Evolutionary conservation across 2,888 invertebrate genomes (phyloP), one percentile per base, ranked within the genome.

Genomic region (Eupithecia subumbrata): DNA sequence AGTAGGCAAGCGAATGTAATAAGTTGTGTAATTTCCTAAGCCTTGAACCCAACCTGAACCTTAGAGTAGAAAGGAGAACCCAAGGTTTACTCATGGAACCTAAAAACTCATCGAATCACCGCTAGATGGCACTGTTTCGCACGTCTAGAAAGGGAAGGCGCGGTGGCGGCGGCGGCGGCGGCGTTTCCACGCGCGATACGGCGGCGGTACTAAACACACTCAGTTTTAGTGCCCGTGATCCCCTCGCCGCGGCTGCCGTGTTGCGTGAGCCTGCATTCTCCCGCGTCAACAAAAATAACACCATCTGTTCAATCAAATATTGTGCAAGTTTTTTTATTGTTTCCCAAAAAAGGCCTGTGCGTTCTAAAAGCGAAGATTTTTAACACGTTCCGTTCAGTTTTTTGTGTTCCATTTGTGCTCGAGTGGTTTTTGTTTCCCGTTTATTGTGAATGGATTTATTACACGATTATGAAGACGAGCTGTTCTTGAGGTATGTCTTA

Each of bases 241-340:
- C 87, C 86, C 87, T 86, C 80, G 87, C 80, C 78, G 76, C 71
- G 77, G 75, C 73, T 75, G 78, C 73, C 72, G 81, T 78, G 79
- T 74, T 71, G 73, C 77, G 64, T 14, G 16, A 22, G 43, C 64
- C 48, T 48, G 78, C 40, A 73, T 72, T 71, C 74, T 87, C 90
- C 89, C 91, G 92, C 90, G 93, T 89, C 88, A 89, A 91, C 91
- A 87, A 91, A 92, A 94, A 92, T 92, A 93, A 88, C 81, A 86
- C 90, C 94, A 94, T 92, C 93, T 94, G 94, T 93, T 90, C 87
- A 91, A 92, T 90, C 87, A 91, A 92, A 92, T 92, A 93, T 91
- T 91, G 91, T 92, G 92, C 88, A 89, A 90, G 92, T 93, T 91
- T 88, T 91, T 89, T 89, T 90, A 89, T 89, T 89, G 88, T 90